These are phyloP conservation scores for Apostichopus parvimensis DNA, from an alignment of 35 echinoderm and acorn worm genomes.

Conservation along the genomic window DNA sequence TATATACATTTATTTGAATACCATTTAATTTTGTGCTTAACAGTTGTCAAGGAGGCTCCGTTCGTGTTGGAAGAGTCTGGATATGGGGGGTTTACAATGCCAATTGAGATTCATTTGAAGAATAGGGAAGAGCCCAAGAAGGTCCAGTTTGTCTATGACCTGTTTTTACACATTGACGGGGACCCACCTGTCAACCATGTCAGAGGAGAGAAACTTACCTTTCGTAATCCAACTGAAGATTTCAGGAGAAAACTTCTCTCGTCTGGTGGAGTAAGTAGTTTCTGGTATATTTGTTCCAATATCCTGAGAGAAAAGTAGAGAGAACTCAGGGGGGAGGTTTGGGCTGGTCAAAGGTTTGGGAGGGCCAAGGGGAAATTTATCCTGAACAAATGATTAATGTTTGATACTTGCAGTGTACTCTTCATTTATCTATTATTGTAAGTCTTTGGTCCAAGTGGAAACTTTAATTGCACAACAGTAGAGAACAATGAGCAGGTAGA, in stretches of 20 bases:
- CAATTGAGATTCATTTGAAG: constrained; percentile 88
- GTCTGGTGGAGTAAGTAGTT: constrained; percentile 77
- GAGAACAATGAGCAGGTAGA: no score
- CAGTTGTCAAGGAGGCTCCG: constrained; percentile 90
- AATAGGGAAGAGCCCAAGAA: constrained; percentile 99
- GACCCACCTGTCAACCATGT: constrained; percentile 93
- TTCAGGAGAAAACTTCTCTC: constrained; percentile 94
- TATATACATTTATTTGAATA: no score
- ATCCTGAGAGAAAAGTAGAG: no score
- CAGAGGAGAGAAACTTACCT: constrained; percentile 93
- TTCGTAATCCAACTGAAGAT: constrained; percentile 95
- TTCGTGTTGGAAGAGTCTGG: constrained; percentile 79
- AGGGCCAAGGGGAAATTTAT: no score
- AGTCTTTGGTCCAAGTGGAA: no score
- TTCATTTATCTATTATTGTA: no score
- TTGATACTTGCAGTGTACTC: no score
- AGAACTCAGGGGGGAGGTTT: no score
- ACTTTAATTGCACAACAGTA: no score
- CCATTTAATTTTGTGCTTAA: background rate
- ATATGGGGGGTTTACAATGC: constrained; percentile 92
- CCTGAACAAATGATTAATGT: no score
- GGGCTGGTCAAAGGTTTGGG: no score
- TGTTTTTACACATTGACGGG: constrained; percentile 84
- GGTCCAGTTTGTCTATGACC: constrained; percentile 86
- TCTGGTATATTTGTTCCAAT: background rate